These are phyloP conservation scores for Eurosta solidaginis DNA, from an alignment of 1,140 invertebrate genomes.

Conservation along the genomic window DNA sequence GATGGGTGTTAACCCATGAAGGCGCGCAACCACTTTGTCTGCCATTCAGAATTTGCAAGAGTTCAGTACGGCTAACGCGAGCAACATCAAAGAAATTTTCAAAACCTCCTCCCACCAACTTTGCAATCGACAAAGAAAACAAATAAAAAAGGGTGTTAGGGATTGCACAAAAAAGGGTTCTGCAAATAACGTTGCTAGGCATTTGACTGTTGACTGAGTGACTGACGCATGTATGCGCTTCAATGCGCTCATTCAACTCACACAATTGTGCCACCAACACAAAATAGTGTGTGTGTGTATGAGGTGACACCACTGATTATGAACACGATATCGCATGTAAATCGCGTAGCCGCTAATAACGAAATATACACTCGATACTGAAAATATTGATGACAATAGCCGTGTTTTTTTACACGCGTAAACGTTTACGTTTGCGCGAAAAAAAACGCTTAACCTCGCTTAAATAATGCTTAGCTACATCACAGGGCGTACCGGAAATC, in stretches of 20 bases:
- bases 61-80: background rate
- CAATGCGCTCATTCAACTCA: background rate
- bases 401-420: no score
- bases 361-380: no score
- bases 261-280: background rate
- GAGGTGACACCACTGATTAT: no score
- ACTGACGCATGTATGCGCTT: slow-evolving; percentile 27
- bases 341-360: no score
- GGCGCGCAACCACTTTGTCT: slow-evolving; percentile 13
- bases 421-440: no score
- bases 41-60: background rate
- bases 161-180: slow-evolving; percentile 47
- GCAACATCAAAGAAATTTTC: slow-evolving; percentile 34
- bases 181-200: slow-evolving; percentile 45
- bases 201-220: slow-evolving; percentile 51
- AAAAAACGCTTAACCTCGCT: no score
- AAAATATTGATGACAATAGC: no score
- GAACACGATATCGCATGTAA: no score
- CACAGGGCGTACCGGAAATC: no score
- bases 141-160: background rate
- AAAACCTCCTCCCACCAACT: slow-evolving; percentile 38
- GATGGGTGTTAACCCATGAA: slow-evolving; percentile 53
- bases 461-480: no score
- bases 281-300: no score
- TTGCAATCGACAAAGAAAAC: slow-evolving; percentile 31